These are phyloP conservation scores for Mya arenaria DNA, from an alignment of 1,140 invertebrate genomes.

Conservation along the genomic window DNA sequence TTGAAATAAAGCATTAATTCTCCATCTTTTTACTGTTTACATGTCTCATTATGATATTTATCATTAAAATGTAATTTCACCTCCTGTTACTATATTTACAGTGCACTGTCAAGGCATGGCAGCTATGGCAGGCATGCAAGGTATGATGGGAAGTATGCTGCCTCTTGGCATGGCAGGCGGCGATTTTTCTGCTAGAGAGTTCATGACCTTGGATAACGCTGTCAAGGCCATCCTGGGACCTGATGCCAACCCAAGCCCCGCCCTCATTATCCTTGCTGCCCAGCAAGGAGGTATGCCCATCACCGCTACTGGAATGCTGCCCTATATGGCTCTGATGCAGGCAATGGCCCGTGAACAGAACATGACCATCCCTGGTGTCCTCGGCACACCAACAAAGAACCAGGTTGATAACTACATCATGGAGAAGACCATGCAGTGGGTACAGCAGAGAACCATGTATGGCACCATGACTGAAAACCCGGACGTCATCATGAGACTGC, in stretches of 20 bases:
- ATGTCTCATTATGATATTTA: too few species aligned
- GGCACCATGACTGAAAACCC: slow-evolving; percentile 30
- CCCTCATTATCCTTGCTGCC: slow-evolving; percentile 17
- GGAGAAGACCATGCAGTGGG: slow-evolving; percentile 15
- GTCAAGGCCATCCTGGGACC: slow-evolving; percentile 31
- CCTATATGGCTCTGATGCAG: slow-evolving; percentile 39
- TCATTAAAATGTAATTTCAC: too few species aligned
- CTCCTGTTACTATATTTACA: too few species aligned
- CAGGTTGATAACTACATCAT: slow-evolving; percentile 37
- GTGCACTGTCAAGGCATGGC: background rate
- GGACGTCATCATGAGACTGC: slow-evolving; percentile 3
- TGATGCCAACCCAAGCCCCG: background rate
- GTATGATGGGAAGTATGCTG: background rate
- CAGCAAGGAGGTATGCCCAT: slow-evolving; percentile 22
- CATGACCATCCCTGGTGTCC: slow-evolving; percentile 19
- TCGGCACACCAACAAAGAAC: slow-evolving; percentile 5
- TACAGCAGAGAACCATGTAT: slow-evolving; percentile 37
- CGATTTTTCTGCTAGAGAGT: background rate
- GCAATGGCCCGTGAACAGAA: slow-evolving; percentile 37
- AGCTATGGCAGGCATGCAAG: background rate
- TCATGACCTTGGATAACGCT: slow-evolving; percentile 16
- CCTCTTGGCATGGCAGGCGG: background rate
- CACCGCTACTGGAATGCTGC: slow-evolving; percentile 35
- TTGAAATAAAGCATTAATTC: too few species aligned
- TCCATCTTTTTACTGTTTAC: too few species aligned